Conservation (phyloP, 2,888 invertebrate species). For the Orthonychiurus folsomi region DNA sequence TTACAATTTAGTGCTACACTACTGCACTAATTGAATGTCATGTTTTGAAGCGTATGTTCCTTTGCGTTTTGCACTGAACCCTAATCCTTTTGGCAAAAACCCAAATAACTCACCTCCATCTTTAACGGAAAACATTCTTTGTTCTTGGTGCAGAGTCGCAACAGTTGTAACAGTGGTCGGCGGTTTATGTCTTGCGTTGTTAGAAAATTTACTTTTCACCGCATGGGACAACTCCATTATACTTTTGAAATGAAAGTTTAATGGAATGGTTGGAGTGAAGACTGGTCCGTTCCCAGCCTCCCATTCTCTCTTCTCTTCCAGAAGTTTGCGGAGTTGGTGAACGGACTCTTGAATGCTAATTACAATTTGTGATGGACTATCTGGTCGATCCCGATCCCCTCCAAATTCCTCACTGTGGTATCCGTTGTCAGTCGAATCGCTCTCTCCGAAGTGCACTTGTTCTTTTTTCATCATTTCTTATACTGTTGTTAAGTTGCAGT, state of each 20-base stretch:
- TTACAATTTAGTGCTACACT: too few relatives aligned
- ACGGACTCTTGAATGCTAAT: neutral
- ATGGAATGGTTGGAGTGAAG: neutral
- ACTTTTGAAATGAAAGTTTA: neutral
- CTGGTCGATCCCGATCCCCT: too few relatives aligned
- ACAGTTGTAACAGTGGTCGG: neutral
- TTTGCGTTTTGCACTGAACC: too few relatives aligned
- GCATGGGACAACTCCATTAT: neutral
- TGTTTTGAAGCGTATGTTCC: too few relatives aligned
- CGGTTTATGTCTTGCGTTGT: neutral
- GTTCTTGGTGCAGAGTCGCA: neutral
- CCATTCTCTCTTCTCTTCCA: neutral
- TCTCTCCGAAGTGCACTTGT: too few relatives aligned
- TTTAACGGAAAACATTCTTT: neutral
- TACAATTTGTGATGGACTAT: neutral
- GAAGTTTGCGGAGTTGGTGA: neutral
- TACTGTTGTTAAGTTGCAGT: too few relatives aligned
- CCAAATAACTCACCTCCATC: neutral
- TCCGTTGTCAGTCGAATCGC: too few relatives aligned
- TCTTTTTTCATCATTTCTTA: too few relatives aligned
- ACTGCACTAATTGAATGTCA: too few relatives aligned
- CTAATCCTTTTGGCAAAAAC: too few relatives aligned
- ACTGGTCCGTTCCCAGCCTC: neutral
- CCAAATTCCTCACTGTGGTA: too few relatives aligned
- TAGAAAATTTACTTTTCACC: neutral